phyloP scores from a whole-genome alignment of 1,140 invertebrate genomes.

The Trichoplusia ni region DNA sequence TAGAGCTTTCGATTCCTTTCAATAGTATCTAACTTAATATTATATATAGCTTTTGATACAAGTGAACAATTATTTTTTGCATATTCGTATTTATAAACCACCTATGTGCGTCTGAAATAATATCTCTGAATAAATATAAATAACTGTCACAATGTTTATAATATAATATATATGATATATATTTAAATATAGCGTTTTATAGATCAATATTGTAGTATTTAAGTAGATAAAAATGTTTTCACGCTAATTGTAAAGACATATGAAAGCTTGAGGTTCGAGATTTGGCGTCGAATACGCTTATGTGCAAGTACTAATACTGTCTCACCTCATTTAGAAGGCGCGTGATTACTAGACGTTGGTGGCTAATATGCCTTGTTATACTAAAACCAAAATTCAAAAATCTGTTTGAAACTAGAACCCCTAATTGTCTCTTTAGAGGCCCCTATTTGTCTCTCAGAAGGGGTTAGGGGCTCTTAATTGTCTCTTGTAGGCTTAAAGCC shows the following conservation, averaged over 20 bases:
- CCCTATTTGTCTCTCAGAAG: no score
- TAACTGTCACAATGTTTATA: conserved; percentile 22
- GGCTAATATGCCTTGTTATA: no score
- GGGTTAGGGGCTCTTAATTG: no score
- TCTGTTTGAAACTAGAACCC: no score
- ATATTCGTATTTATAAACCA: neutral
- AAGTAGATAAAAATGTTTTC: conserved; percentile 21
- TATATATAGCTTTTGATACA: conserved; percentile 1
- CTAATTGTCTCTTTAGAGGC: no score
- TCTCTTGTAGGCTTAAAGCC: no score
- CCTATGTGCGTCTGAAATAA: conserved; percentile 4
- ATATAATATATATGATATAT: conserved; percentile 25
- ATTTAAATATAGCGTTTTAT: conserved; percentile 29
- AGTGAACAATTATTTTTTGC: neutral
- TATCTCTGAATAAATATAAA: conserved; percentile 15
- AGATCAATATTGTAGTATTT: conserved; percentile 27
- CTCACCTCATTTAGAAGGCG: no score
- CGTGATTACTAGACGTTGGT: no score
- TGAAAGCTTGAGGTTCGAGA: neutral
- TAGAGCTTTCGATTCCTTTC: no score
- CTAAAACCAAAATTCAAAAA: no score
- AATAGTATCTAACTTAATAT: no score
- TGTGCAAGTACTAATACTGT: neutral
- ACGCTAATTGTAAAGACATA: conserved; percentile 17
- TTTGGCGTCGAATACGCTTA: neutral